Base-by-base conservation (phyloP, 35 echinoderm and acorn worm genomes). In the Heliocidaris erythrogramma region DNA sequence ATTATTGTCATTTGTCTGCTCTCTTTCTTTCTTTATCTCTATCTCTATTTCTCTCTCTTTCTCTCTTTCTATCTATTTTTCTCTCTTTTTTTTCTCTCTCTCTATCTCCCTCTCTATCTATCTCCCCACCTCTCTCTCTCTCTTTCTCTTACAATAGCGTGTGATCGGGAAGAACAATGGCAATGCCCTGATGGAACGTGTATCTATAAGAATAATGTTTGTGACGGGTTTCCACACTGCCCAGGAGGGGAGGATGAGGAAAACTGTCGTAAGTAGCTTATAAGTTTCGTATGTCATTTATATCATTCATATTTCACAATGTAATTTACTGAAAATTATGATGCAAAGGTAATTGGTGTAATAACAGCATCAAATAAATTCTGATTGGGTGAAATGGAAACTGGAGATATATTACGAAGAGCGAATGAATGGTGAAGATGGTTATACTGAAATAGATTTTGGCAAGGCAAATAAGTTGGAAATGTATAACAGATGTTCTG, bases 201-300 rank as follows among this genome's bases (percentile, higher is more conserved):
- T n/a, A 92, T 92, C 49, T 92, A 92, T 27, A 49, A 59, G 14
- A 52, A 92, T 50, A 92, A 92, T 59, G 91, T 92, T 12, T 92
- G 91, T 59, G 91, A 92, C 49, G 91, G 49, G 49, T 92, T 92
- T 59, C 91, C 47, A 12, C 91, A 92, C 91, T 92, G 91, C 49
- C 91, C 91, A 13, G 91, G 91, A 92, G 48, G 91, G 47, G 91
- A 92, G 0, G 91, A 92, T 30, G 91, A 92, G 91, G 13, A 17
- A 14, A 27, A 92, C 50, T 92, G 91, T 92, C 31, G 91, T 92
- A 92, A 92, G 91, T 92, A 12, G 5, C 69, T n/a, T n/a, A n/a
- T n/a, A n/a, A n/a, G n/a, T n/a, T n/a, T n/a, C n/a, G n/a, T n/a
- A n/a, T n/a, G n/a, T n/a, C n/a, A n/a, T n/a, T n/a, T n/a, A n/a